phyloP scores from a whole-genome alignment of 2,888 invertebrate genomes.

The Phengaris alcon region DNA sequence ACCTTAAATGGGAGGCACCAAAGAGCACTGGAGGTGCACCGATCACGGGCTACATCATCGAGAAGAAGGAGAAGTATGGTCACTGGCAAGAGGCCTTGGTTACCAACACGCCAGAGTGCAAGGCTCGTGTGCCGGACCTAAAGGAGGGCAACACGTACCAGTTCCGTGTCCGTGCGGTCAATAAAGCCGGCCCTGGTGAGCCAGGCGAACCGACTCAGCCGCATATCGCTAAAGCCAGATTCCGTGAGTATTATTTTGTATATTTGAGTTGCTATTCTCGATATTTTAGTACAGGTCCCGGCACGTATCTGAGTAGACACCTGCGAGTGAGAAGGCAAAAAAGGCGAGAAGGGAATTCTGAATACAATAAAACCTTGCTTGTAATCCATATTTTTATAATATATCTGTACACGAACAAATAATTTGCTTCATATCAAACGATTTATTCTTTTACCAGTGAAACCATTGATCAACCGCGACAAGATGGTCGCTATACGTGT shows the following conservation, averaged over 20 bases:
- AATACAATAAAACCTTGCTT: no score
- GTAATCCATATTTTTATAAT: no score
- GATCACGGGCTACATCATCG: constrained; percentile 91
- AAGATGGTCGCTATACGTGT: constrained; percentile 93
- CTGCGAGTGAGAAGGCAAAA: no score
- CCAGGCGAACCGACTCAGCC: constrained; percentile 93
- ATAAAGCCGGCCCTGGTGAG: constrained; percentile 96
- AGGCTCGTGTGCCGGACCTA: constrained; percentile 90
- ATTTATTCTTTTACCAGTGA: constrained; percentile 79
- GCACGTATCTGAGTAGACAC: no score
- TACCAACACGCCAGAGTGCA: constrained; percentile 87
- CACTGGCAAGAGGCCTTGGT: constrained; percentile 90
- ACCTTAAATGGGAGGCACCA: constrained; percentile 90
- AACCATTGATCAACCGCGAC: constrained; percentile 96
- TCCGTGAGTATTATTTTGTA: constrained; percentile 81
- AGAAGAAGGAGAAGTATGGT: constrained; percentile 91
- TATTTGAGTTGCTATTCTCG: no score
- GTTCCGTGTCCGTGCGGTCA: constrained; percentile 95
- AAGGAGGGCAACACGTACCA: constrained; percentile 96
- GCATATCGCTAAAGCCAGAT: constrained; percentile 91
- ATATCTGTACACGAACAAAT: neutral
- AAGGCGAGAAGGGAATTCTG: no score
- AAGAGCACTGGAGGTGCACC: constrained; percentile 88
- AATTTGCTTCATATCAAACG: neutral
- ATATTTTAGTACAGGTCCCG: no score